A percentile compares a stretch with the other conserved stretches of the same genome.
Evolutionary conservation across 2,888 invertebrate genomes (phyloP).

Genomic region (Aporophyla nigra): DNA sequence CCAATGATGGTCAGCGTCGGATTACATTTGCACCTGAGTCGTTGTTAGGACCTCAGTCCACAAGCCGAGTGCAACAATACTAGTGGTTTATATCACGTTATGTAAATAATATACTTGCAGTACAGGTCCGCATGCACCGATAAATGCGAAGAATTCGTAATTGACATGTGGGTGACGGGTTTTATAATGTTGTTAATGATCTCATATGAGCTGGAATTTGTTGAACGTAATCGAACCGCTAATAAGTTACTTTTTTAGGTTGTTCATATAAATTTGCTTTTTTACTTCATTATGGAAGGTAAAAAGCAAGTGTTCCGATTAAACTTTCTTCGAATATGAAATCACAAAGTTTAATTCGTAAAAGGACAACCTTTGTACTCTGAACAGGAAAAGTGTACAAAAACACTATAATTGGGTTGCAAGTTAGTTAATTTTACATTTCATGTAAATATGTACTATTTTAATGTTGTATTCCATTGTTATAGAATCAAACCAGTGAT

Average conservation of each 20-base stretch:
- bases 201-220: conserved; percentile 40
- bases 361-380: conserved; percentile 1
- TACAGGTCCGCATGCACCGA: conserved; percentile 64
- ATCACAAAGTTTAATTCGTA: not conserved
- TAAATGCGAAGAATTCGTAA: conserved; percentile 54
- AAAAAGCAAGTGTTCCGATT: not conserved
- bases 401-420: not conserved
- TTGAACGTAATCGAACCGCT: conserved; percentile 28
- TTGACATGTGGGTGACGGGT: conserved; percentile 44
- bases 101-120: conserved; percentile 42
- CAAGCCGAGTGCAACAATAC: conserved; percentile 40
- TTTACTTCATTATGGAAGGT: conserved; percentile 5
- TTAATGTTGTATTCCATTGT: conserved; percentile 47
- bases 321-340: conserved; percentile 6
- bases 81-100: conserved; percentile 53
- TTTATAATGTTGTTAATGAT: conserved; percentile 42
- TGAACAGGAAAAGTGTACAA: conserved; percentile 23
- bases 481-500: conserved; percentile 95
- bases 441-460: not conserved
- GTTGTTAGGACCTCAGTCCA: conserved; percentile 36
- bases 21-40: conserved; percentile 73
- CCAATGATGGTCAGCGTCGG: conserved; percentile 73
- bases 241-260: not conserved
- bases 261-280: conserved; percentile 9
- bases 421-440: conserved; percentile 17